Evolutionary conservation across 2,797 vertebrate genomes (phyloP).

Genomic region (Scyliorhinus canicula): DNA sequence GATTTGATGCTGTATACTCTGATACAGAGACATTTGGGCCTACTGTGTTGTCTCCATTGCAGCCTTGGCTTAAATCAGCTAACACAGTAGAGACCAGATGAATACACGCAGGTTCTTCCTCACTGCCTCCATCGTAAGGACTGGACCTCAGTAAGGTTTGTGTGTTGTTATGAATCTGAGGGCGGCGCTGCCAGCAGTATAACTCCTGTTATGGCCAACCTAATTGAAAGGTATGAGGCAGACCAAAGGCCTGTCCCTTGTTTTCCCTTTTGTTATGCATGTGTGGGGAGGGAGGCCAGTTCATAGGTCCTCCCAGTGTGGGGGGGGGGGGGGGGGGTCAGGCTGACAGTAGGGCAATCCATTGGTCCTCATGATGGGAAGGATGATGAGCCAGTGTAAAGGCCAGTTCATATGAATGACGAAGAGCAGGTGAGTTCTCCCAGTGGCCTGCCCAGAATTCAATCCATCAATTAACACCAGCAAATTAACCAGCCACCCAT

Average conservation of each 20-base stretch:
- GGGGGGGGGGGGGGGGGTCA: neutral
- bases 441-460: neutral
- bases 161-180: too few species aligned
- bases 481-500: neutral
- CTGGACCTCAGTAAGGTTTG: neutral
- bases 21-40: neutral
- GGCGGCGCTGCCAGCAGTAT: neutral
- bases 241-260: neutral
- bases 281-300: neutral
- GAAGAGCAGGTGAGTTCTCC: neutral
- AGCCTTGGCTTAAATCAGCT: neutral
- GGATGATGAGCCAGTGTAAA: neutral
- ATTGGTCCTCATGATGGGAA: neutral
- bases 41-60: neutral
- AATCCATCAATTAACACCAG: neutral
- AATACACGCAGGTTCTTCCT: neutral
- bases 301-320: neutral
- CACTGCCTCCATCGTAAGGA: neutral
- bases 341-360: neutral
- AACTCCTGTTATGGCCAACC: neutral
- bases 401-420: neutral
- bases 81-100: neutral
- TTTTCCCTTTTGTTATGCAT: neutral
- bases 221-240: neutral
- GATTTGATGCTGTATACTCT: neutral